Evolutionary conservation across 2,888 invertebrate genomes (phyloP), one percentile per base, ranked within the genome.

Genomic region (Dysmachus trigonus): DNA sequence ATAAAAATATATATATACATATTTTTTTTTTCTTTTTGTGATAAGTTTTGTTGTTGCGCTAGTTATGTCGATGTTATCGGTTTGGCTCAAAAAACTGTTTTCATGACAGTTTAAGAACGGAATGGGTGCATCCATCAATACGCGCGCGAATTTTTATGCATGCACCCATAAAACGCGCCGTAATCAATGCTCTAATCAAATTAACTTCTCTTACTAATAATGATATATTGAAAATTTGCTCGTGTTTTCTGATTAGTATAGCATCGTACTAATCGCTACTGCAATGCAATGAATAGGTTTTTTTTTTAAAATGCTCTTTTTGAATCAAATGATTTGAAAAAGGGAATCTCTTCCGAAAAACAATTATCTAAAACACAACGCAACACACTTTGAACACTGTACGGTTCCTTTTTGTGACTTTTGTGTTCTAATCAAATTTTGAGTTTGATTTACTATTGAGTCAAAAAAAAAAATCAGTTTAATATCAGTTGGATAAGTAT

Each of bases 31-130:
- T n/a, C n/a, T 53, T 62, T 62, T 62, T 62, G 62, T 62, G 62
- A 62, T 62, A 62, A 62, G 62, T 62, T 87, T 86, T 88, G 79
- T 87, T 87, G 71, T 86, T 87, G 88, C 86, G 86, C 85, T 88
- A 30, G 83, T 84, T 62, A 30, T 41, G 72, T 62, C 41, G n/a
- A 38, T 86, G 62, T 79, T 31, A 35, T 74, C 33, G 85, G 88
- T 86, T 86, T 62, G 62, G 62, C 62, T 62, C 62, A 51, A 62
- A n/a, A 53, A 62, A 85, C 84, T 84, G 82, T 74, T 87, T 41
- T 86, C 74, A 47, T 31, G 18, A 7, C 47, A 47, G 47, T 47
- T 47, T n/a, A 27, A 22, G 2, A 13, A 27, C 27, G 27, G n/a
- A 83, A 72, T 83, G 83, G 71, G 72, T 72, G 83, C 47, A 83